phyloP scores from a whole-genome alignment of 2,888 invertebrate genomes.

The Ctena decussata region DNA sequence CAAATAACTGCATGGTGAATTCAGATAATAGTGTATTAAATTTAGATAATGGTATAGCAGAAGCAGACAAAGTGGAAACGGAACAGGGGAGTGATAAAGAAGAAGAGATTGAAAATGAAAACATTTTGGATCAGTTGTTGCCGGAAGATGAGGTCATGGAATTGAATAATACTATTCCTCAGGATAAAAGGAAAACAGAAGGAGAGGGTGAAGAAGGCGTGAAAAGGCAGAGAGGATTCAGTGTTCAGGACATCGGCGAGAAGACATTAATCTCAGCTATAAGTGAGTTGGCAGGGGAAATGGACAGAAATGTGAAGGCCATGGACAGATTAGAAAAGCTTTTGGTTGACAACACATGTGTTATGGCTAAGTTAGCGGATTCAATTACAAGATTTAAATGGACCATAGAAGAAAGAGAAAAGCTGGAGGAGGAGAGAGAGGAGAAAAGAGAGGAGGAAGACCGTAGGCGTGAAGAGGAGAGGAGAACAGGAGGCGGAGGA shows the following conservation, averaged over 20 bases:
- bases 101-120: not conserved
- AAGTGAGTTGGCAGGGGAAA: not conserved
- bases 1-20: not conserved
- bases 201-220: not conserved
- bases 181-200: not conserved
- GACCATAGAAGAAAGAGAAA: not conserved
- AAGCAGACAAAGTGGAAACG: not conserved
- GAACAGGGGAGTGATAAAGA: not conserved
- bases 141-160: too few relatives aligned
- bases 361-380: not conserved
- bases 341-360: not conserved
- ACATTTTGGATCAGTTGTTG: too few relatives aligned
- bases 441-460: not conserved
- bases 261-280: too few relatives aligned
- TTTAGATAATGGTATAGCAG: not conserved
- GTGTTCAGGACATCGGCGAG: too few relatives aligned
- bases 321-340: too few relatives aligned
- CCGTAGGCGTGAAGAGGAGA: not conserved
- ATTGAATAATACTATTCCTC: too few relatives aligned
- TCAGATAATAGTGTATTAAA: not conserved
- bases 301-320: not conserved
- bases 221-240: not conserved
- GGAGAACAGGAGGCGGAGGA: not conserved
- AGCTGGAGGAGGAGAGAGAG: not conserved
- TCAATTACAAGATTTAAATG: not conserved